Conservation (phyloP, 2,888 invertebrate species). For the Smittia aterrima region DNA sequence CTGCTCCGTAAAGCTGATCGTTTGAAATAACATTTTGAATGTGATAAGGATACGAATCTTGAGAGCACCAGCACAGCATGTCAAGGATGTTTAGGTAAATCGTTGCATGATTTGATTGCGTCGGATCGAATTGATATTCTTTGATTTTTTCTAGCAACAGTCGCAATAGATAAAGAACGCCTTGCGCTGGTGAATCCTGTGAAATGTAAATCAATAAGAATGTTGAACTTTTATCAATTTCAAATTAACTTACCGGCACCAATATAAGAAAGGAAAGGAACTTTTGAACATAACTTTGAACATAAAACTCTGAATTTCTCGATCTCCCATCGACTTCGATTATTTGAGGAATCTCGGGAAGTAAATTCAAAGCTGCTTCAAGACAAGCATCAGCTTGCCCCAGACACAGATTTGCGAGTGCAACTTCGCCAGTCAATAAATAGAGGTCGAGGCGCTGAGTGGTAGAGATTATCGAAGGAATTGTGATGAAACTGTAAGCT, state of each 20-base stretch:
- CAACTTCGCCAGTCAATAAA: constrained; percentile 83
- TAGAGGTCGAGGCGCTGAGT: constrained; percentile 79
- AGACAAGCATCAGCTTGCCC: constrained; percentile 96
- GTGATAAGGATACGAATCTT: constrained; percentile 82
- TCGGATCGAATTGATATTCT: constrained; percentile 68
- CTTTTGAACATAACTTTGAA: constrained; percentile 69
- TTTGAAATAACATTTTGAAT: constrained; percentile 89
- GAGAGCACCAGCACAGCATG: constrained; percentile 73
- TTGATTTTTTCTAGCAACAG: constrained; percentile 79
- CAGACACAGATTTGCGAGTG: constrained; percentile 82
- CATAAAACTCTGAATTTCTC: constrained; percentile 69
- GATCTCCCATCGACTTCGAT: constrained; percentile 72
- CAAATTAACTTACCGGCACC: constrained; percentile 65
- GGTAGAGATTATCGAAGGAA: constrained; percentile 88
- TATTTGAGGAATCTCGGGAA: constrained; percentile 73
- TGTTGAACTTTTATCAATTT: constrained; percentile 35
- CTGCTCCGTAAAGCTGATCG: constrained; percentile 86
- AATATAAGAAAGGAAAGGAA: constrained; percentile 79
- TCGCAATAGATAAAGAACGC: constrained; percentile 76
- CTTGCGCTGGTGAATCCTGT: constrained; percentile 85
- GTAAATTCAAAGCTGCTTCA: constrained; percentile 78
- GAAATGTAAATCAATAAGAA: constrained; percentile 45
- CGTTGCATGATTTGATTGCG: constrained; percentile 63
- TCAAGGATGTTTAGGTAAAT: constrained; percentile 76
- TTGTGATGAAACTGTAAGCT: constrained; percentile 93